Base-by-base conservation (phyloP, 2,113 vertebrate species). In the Aleadryas rufinucha region DNA sequence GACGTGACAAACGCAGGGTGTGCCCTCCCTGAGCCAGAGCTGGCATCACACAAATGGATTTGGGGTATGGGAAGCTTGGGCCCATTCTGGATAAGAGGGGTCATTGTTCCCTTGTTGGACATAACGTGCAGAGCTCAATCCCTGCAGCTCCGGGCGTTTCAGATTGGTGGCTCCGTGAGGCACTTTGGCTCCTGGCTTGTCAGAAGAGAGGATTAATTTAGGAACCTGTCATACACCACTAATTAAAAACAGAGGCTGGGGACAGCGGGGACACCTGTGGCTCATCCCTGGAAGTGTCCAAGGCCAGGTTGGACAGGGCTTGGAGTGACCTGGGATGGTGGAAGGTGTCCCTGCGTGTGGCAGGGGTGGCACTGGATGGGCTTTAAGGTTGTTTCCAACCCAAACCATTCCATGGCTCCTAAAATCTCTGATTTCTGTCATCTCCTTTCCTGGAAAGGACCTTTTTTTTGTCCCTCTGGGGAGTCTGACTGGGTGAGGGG, bases 181-280 rank as follows among this genome's bases (percentile, higher is more conserved):
- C 35, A 23, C 52, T 86, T 88, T 86, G 94, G 80, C 92, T 94
- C 24, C 70, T 45, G 45, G 23, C 54, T 66, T 63, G 64, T 74
- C 37, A 44, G 68, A 59, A 39, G 71, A 83, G 75, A 77, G 54
- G 90, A 70, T 84, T 92, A 86, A 90, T 93, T 92, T 90, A 90
- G 90, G 86, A 81, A 93, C 75, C 54, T 47, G 30, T 83, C 83
- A 61, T 35, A 19, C 42, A 50, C 42, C 42, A 50, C 52, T 92
- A 82, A 94, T 90, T 88, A 70, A 86, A 93, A 86, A 11, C 63
- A 66, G 85, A 86, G 50, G 45, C 76, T 77, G 56, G 8, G 26
- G n/a, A 20, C 31, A 49, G n/a, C 17, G 8, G 47, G 45, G 65
- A 41, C 21, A 63, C 30, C 42, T 72, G 53, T 88, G 59, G 85